These are phyloP conservation scores for Rousettus leschenaultii DNA, from an alignment of 2,113 vertebrate species.

Conservation along the genomic window DNA sequence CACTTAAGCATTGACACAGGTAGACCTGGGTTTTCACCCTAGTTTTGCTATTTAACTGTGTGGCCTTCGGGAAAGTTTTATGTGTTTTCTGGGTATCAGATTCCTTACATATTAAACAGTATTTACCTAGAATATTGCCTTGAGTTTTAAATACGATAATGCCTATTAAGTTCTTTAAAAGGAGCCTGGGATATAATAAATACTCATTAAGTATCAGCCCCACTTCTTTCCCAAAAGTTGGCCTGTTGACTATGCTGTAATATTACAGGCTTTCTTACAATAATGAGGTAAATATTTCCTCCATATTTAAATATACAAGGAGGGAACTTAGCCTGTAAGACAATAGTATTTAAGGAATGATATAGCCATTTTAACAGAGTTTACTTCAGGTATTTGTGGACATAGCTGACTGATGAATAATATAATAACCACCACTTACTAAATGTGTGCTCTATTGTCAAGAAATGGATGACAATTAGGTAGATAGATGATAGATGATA, in stretches of 20 bases:
- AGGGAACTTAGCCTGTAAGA: background rate
- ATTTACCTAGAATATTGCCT: background rate
- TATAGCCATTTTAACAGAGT: background rate
- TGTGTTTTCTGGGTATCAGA: background rate
- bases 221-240: rapidly evolving
- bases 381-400: background rate
- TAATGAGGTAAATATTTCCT: background rate
- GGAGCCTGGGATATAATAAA: background rate
- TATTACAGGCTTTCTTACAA: background rate
- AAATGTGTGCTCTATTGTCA: background rate
- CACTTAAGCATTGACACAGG: background rate
- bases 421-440: background rate
- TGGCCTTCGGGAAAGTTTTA: background rate
- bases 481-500: background rate
- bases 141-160: background rate
- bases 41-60: background rate
- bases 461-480: background rate
- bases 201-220: background rate
- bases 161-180: background rate
- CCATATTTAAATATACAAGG: background rate
- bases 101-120: background rate
- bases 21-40: background rate
- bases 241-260: background rate
- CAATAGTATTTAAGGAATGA: background rate
- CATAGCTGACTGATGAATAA: background rate